These are phyloP conservation scores for Ptiloglossa arizonensis DNA, from an alignment of 1,140 invertebrate species.

Conservation along the genomic window DNA sequence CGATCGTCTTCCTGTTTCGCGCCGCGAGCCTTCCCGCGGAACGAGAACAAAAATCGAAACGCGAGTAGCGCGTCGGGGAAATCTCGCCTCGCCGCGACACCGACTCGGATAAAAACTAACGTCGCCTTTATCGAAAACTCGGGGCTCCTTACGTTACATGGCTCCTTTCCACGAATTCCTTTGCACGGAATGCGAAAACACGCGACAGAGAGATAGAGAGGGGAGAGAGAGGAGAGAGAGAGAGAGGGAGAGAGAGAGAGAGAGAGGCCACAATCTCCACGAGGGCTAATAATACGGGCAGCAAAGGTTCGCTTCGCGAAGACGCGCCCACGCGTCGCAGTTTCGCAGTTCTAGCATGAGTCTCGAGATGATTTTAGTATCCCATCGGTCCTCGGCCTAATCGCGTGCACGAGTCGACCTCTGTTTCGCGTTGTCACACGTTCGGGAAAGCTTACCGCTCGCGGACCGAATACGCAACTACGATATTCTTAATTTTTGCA, in stretches of 20 bases:
- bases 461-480: too few species aligned
- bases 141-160: neutral
- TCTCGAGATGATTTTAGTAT: constrained; percentile 70
- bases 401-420: constrained; percentile 27
- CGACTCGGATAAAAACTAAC: neutral
- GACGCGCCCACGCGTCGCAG: constrained; percentile 66
- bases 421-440: neutral
- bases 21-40: too few species aligned
- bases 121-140: neutral
- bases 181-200: constrained; percentile 39
- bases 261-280: constrained; percentile 48
- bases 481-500: too few species aligned
- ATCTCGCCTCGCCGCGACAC: too few species aligned
- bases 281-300: constrained; percentile 71
- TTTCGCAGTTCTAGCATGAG: constrained; percentile 61
- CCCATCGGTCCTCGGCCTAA: constrained; percentile 51
- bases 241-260: too few species aligned
- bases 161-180: constrained; percentile 50
- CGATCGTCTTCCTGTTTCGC: too few species aligned
- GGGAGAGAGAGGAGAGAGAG: too few species aligned
- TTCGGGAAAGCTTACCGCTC: neutral
- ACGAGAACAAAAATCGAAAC: too few species aligned
- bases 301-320: constrained; percentile 55
- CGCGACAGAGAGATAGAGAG: too few species aligned
- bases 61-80: too few species aligned